These are phyloP conservation scores for Ammodytes marinus DNA, from an alignment of 2,113 vertebrate genomes.

Conservation along the genomic window DNA sequence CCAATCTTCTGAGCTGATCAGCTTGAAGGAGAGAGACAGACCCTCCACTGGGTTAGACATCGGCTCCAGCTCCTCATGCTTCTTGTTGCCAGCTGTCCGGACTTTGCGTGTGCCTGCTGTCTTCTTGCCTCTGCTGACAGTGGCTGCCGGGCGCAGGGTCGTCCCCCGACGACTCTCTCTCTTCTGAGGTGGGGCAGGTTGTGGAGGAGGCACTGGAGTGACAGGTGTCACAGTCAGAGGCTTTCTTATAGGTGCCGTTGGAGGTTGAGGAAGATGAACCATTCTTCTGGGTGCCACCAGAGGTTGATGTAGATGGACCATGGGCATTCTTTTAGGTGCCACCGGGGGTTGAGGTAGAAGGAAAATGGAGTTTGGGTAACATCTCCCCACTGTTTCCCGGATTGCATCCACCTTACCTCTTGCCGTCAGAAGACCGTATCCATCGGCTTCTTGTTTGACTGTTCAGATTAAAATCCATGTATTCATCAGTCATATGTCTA, in stretches of 20 bases:
- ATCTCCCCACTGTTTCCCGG: neutral
- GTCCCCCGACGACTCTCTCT: neutral
- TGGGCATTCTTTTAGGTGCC: no score
- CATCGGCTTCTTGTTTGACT: neutral
- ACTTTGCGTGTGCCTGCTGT: neutral
- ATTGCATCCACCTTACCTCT: neutral
- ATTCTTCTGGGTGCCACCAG: no score
- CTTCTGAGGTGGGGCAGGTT: neutral
- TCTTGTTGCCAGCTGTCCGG: no score
- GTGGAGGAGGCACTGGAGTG: neutral
- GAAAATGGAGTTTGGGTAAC: neutral
- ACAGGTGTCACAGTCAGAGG: no score
- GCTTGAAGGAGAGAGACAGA: neutral
- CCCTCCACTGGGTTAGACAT: neutral
- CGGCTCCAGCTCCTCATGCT: neutral
- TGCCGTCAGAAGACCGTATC: neutral
- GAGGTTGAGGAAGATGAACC: no score
- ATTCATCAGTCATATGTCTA: neutral
- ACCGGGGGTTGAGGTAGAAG: neutral
- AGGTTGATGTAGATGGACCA: no score
- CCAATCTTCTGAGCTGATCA: neutral
- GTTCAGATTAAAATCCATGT: neutral
- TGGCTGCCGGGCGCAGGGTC: neutral
- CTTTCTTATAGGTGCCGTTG: no score
- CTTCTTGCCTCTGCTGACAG: neutral